A percentile compares a stretch with the other conserved stretches of the same genome.
phyloP scores from a whole-genome alignment of 2,888 invertebrate species.

The Troilus luridus region DNA sequence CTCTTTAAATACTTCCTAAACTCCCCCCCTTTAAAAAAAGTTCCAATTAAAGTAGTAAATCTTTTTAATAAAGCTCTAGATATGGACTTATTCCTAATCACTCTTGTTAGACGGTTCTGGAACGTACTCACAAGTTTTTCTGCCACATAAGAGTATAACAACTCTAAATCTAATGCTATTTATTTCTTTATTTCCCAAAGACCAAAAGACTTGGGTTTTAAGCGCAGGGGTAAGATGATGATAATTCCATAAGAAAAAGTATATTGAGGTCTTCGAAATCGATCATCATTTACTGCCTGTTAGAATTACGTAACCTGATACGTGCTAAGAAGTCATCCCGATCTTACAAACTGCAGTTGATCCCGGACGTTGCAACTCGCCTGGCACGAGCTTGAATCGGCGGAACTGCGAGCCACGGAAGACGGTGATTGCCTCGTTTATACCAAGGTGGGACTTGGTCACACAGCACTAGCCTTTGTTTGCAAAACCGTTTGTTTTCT shows the following conservation, averaged over 20 bases:
- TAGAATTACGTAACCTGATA: neutral
- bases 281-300: neutral
- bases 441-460: neutral
- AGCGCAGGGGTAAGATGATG: neutral
- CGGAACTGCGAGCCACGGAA: slow-evolving; percentile 17
- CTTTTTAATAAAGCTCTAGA: no score
- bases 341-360: neutral
- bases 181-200: no score
- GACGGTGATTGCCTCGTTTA: slow-evolving; percentile 15
- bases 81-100: no score
- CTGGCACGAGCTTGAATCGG: neutral
- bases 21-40: no score
- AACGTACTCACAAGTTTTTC: no score
- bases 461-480: neutral
- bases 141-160: no score
- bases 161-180: no score
- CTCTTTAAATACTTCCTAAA: no score
- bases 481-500: neutral
- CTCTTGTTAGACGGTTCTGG: no score
- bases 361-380: neutral
- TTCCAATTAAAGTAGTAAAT: no score
- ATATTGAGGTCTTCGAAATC: neutral
- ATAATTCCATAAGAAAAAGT: neutral
- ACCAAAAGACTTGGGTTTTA: neutral
- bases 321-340: neutral